These are phyloP conservation scores for Apodemus agrarius DNA, from an alignment of 2,797 vertebrate species.

Conservation along the genomic window DNA sequence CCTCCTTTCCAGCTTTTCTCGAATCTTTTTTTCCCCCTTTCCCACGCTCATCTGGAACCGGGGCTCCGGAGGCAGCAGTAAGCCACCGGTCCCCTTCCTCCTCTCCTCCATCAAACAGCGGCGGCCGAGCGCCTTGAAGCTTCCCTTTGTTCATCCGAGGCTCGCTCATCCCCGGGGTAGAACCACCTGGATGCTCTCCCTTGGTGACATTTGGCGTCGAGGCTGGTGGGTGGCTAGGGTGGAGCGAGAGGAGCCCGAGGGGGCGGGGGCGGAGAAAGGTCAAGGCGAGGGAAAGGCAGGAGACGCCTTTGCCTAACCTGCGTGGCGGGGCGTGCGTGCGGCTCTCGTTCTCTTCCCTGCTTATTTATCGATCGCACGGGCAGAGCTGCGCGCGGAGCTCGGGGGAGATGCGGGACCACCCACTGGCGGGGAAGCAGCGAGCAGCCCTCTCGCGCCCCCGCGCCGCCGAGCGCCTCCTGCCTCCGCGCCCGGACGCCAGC, in stretches of 20 bases:
- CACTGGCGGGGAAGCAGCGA: constrained; percentile 83
- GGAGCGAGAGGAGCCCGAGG: constrained; percentile 73
- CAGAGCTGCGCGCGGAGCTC: constrained; percentile 46
- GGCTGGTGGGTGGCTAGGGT: constrained; percentile 80
- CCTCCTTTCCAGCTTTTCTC: constrained; percentile 55
- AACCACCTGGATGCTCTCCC: constrained; percentile 71
- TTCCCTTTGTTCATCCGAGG: constrained; percentile 83
- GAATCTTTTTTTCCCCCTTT: constrained; percentile 33
- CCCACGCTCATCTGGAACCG: constrained; percentile 74
- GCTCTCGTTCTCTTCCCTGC: constrained; percentile 68
- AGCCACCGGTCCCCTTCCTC: constrained; percentile 57
- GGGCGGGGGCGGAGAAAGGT: constrained; percentile 81
- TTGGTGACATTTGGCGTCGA: constrained; percentile 79
- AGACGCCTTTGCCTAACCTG: constrained; percentile 74
- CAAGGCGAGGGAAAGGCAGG: constrained; percentile 71
- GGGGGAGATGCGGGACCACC: constrained; percentile 84
- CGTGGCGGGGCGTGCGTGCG: constrained; percentile 65
- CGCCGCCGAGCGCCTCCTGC: constrained; percentile 77
- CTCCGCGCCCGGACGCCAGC: constrained; percentile 61
- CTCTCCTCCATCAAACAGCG: constrained; percentile 60
- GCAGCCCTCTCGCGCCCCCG: constrained; percentile 86
- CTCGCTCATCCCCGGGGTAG: constrained; percentile 70
- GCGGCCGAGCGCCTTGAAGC: constrained; percentile 67
- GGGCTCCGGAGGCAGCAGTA: constrained; percentile 62
- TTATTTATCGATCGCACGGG: constrained; percentile 64